Evolutionary conservation across 1,140 invertebrate species (phyloP), one percentile per base, ranked within the genome.

Genomic region (Tetragnatha versicolor): DNA sequence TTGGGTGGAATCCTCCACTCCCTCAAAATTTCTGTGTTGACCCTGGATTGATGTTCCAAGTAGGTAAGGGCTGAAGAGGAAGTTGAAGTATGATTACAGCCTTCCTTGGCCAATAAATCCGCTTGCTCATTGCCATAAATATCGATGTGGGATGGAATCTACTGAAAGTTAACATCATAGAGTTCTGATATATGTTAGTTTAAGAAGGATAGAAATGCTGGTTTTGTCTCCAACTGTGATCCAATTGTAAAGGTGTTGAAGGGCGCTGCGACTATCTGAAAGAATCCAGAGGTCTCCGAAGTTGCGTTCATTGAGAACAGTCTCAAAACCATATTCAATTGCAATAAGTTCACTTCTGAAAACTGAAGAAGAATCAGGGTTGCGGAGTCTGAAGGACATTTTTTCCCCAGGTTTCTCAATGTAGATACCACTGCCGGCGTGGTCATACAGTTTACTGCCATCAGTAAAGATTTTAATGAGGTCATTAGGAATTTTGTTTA

Each of bases 181-280:
- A 22, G 25, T 2, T n/a, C 51, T 20, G 25, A 53, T 53, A 53
- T 20, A 25, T 25, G 10, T 53, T 14, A 53, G 2, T 53, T 53
- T 53, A 25, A 20, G 51, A 53, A 53, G 22, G 25, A 47, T 53
- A 25, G 51, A 53, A 53, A 53, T 17, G 22, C 22, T 25, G 25
- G 51, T 53, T 25, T 53, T 17, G 25, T 53, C 39, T 42, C 39
- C 39, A 42, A 42, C 39, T 42, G 39, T 42, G 39, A 42, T 42
- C 39, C 39, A 42, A 53, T 53, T 25, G 25, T 53, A n/a, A 22
- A 53, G 51, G 9, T 53, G 51, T 53, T 53, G 51, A 53, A n/a
- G 51, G 25, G 51, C 17, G 51, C 14, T 2, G 17, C 17, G 51
- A 53, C 51, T n/a, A 22, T 53, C 51, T 10, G 22, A 53, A 20